Base-by-base conservation (phyloP, 2,113 vertebrate species). In the Ictalurus furcatus region DNA sequence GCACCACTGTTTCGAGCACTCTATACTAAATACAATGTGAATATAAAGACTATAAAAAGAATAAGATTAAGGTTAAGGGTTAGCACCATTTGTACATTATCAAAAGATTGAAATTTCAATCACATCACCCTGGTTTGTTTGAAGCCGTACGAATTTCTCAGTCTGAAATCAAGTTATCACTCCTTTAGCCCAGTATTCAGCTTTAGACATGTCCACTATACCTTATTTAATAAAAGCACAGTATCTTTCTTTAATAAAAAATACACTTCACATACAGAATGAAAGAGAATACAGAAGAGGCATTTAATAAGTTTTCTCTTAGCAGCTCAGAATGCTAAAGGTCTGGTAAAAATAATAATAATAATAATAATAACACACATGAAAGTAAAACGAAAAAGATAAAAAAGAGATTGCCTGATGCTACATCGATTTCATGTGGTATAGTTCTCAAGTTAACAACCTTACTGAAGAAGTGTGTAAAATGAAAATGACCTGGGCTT, bases 401-500 rank as follows among this genome's bases (percentile, higher is more conserved):
- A 58, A 79, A 78, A 79, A 52, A 52, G 25, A 87, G 25, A 87
- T 80, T 54, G 73, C 58, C 37, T 87, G 6, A 23, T 67, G 76
- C 63, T 67, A 63, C 59, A 67, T 65, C 17, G 16, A 34, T 37
- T 73, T 34, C 52, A 7, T 74, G 25, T 56, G 52, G 19, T 80
- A 54, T 80, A 28, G 59, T 25, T 67, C 44, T 80, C 74, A 78
- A 61, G 86, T 80, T 80, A 67, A 44, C 40, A 87, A 73, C 34
- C 34, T 63, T 14, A 56, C 54, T n/a, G 56, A 58, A 44, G 71
- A 4, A 67, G 40, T 87, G 86, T 78, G 48, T 80, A 67, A 54
- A 87, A 67, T 80, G 76, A 87, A 78, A 87, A 67, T 80, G 58
- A 48, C 73, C 59, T 65, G 34, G 7, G 54, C 17, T 87, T 80